A percentile compares a stretch with the other conserved stretches of the same genome.
Conservation (phyloP, 1,140 invertebrate species). For the Cherax destructor region DNA sequence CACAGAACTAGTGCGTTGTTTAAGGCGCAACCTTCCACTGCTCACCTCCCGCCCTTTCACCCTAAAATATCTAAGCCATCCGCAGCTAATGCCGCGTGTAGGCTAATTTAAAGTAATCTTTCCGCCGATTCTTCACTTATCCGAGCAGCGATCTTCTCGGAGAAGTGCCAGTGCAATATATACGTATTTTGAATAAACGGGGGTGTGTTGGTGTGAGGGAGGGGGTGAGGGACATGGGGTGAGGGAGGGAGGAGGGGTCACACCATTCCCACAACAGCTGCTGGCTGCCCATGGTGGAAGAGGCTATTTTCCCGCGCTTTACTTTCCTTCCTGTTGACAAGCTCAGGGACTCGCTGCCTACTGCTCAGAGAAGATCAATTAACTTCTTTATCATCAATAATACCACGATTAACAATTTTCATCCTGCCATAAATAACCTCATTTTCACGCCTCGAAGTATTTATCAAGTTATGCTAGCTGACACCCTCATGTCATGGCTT, state of each 20-base stretch:
- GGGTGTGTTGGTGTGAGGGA: neutral
- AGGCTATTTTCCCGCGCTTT: constrained; percentile 6
- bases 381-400: no score
- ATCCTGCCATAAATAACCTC: neutral
- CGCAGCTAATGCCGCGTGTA: neutral
- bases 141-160: neutral
- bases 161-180: neutral
- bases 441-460: neutral
- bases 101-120: neutral
- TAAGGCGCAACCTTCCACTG: neutral
- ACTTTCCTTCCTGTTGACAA: neutral
- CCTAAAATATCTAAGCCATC: neutral
- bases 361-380: no score
- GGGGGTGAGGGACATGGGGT: neutral
- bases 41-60: neutral
- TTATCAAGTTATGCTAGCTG: neutral
- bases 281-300: neutral
- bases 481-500: neutral
- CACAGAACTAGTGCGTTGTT: neutral
- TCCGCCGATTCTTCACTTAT: neutral
- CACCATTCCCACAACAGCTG: constrained; percentile 1
- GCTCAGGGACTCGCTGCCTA: no score
- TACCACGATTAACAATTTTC: no score
- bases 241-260: no score
- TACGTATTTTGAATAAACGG: neutral